phyloP scores from a whole-genome alignment of 2,113 vertebrate genomes.

The Miniopterus natalensis region DNA sequence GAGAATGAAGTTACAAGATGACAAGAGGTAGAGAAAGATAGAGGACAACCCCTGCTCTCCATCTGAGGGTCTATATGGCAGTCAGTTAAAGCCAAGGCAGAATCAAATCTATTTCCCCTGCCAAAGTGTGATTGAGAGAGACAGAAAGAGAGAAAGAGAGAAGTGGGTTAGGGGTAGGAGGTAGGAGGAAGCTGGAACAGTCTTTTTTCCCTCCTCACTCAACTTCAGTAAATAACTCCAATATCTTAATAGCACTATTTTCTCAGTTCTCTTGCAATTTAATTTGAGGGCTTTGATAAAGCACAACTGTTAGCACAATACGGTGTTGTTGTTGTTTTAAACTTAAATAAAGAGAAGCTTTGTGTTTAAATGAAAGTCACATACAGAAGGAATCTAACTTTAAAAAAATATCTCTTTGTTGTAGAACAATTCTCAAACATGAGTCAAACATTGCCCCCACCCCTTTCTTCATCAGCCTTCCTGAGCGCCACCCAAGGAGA shows the following conservation, averaged over 20 bases:
- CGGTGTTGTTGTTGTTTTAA: not conserved
- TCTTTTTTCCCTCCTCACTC: not conserved
- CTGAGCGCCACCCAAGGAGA: not conserved
- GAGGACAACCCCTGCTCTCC: not conserved
- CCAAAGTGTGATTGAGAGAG: not conserved
- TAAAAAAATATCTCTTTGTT: not conserved
- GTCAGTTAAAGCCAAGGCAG: not conserved
- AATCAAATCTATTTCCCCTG: not conserved
- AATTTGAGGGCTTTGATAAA: slow-evolving; percentile 58
- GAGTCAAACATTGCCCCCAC: not conserved
- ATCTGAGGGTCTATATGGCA: not conserved
- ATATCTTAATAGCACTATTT: slow-evolving; percentile 50
- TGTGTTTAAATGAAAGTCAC: slow-evolving; percentile 60
- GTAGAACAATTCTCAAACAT: slow-evolving; percentile 43
- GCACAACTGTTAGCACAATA: slow-evolving; percentile 43
- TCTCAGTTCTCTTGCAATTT: slow-evolving; percentile 61
- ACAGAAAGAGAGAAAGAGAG: not conserved
- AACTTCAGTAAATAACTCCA: slow-evolving; percentile 40
- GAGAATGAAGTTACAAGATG: not conserved
- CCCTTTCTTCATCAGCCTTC: not conserved
- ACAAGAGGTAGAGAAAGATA: not conserved
- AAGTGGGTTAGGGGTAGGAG: not conserved
- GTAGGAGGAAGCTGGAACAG: not conserved
- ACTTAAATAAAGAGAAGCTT: not conserved
- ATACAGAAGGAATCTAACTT: slow-evolving; percentile 33